Percentiles rank a stretch among this genome's conserved stretches.
Conservation (phyloP, 2,113 vertebrate genomes). For the Colaptes auratus region DNA sequence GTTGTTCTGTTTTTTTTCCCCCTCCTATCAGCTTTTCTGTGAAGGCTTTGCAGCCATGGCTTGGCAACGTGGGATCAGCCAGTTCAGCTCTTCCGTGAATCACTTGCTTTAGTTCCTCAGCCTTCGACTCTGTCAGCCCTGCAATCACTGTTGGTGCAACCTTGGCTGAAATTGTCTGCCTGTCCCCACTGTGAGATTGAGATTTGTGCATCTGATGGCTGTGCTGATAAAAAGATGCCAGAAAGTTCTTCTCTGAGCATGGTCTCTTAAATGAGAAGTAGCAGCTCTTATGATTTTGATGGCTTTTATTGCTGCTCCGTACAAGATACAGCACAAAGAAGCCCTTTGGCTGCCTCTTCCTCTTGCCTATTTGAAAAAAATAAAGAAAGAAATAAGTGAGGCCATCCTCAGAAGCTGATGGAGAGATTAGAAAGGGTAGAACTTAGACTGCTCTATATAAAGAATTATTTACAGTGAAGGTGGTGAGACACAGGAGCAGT, state of each 20-base stretch:
- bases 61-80: background rate
- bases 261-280: background rate
- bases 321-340: background rate
- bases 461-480: too few relatives aligned
- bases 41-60: background rate
- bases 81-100: background rate
- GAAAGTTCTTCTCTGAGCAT: slow-evolving; percentile 12
- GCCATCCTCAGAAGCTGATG: background rate
- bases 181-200: background rate
- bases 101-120: slow-evolving; percentile 30
- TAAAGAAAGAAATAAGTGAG: background rate
- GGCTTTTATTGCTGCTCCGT: background rate
- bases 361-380: background rate
- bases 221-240: slow-evolving; percentile 29
- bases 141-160: background rate
- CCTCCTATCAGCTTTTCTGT: background rate
- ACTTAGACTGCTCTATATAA: too few relatives aligned
- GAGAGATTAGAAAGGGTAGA: too few relatives aligned
- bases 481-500: too few relatives aligned
- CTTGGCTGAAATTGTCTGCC: slow-evolving; percentile 20
- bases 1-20: too few relatives aligned
- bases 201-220: slow-evolving; percentile 37
- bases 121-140: background rate
- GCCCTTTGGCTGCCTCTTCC: background rate
- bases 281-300: slow-evolving; percentile 10